phyloP scores from a whole-genome alignment of 2,797 vertebrate species.

The Alosa sapidissima region DNA sequence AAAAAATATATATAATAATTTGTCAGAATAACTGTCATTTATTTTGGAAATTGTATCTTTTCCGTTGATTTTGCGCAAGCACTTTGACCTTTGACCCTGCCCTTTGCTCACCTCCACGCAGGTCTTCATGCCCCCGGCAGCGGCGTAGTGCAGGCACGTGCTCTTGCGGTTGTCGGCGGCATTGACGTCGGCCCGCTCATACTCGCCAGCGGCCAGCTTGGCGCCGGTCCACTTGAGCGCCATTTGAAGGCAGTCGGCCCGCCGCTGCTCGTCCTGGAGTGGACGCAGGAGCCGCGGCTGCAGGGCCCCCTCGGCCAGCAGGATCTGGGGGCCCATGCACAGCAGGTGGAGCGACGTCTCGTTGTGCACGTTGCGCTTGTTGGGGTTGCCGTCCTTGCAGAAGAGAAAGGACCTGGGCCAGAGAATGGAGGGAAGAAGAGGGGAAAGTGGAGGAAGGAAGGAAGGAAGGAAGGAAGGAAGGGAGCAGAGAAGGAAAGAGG shows the following conservation, averaged over 20 bases:
- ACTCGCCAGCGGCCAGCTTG: constrained; percentile 95
- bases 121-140: constrained; percentile 96
- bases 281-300: constrained; percentile 87
- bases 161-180: constrained; percentile 96
- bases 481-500: neutral
- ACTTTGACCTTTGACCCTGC: neutral
- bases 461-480: neutral
- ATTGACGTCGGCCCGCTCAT: constrained; percentile 89
- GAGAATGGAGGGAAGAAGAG: neutral
- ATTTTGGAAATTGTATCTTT: too few species aligned
- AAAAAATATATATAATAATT: too few species aligned
- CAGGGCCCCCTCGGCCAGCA: constrained; percentile 89
- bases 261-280: constrained; percentile 85
- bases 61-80: too few species aligned
- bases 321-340: constrained; percentile 96
- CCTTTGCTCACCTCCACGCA: constrained; percentile 87
- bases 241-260: constrained; percentile 90
- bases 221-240: constrained; percentile 95
- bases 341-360: constrained; percentile 95
- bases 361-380: constrained; percentile 96
- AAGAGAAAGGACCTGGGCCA: constrained; percentile 87
- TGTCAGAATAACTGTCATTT: too few species aligned
- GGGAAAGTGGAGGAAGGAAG: neutral
- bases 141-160: constrained; percentile 95
- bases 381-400: constrained; percentile 96